Conservation (phyloP, 2,113 vertebrate species). For the Sinocyclocheilus maitianheensis region DNA sequence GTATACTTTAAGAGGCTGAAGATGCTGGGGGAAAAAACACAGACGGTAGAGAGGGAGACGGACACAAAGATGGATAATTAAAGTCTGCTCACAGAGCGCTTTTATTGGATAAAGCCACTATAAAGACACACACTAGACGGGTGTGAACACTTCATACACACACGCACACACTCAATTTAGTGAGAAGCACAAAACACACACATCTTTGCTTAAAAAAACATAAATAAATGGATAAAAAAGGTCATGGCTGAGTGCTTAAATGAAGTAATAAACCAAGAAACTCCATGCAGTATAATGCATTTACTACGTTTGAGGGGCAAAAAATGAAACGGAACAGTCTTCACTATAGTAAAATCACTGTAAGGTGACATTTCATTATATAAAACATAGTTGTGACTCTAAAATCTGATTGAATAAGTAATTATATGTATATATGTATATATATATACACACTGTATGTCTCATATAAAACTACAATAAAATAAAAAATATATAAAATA, state of each 20-base stretch:
- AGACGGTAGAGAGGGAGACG: not conserved
- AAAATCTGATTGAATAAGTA: no score
- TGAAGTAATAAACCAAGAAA: not conserved
- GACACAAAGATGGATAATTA: constrained; percentile 19
- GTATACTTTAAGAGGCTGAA: constrained; percentile 28
- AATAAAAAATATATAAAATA: not conserved
- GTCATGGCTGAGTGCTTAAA: not conserved
- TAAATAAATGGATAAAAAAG: not conserved
- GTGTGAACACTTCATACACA: not conserved
- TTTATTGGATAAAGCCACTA: constrained; percentile 17
- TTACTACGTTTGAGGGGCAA: not conserved
- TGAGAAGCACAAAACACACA: not conserved
- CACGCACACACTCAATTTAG: not conserved
- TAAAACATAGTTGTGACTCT: no score
- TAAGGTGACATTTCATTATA: no score
- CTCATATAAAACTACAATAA: not conserved
- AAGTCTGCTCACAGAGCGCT: constrained; percentile 2
- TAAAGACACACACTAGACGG: not conserved
- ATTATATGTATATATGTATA: no score
- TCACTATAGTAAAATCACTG: not conserved
- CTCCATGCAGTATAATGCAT: not conserved
- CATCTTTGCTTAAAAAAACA: not conserved
- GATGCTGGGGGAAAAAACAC: not conserved
- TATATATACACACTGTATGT: no score
- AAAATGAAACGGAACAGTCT: not conserved